Base-by-base conservation (phyloP, 2,888 invertebrate genomes). In the Drosophila limbata region DNA sequence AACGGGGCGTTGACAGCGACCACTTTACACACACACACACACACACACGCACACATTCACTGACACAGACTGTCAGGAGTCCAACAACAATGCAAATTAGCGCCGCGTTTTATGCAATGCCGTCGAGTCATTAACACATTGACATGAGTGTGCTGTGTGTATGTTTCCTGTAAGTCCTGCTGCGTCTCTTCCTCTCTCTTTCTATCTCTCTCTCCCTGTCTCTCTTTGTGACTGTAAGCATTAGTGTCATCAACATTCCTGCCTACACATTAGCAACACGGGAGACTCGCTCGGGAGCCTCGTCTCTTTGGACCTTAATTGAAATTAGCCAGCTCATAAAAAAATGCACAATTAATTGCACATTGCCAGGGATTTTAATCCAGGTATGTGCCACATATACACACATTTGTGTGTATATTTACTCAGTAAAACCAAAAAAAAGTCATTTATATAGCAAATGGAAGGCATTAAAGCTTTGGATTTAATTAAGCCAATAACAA, bases 111-210 rank as follows among this genome's bases (percentile, higher is more conserved):
- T 72, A 69, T 77, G 82, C 81, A 79, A 71, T 79, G 77, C 82
- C 73, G 70, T 73, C 66, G 70, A 69, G 73, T 80, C 83, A 80
- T 82, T 82, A 82, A 78, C 76, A 78, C 83, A 81, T 81, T 73
- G 75, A 71, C 64, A 68, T 72, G 45, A 42, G 39, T 15, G 17
- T 52, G 45, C 42, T 40, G 63, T 53, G 39, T 39, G 17, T 44
- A 39, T 47, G 37, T 37, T n/a, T 37, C 51, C 37, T 55, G 35
- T 33, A 17, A 17, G 47, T 47, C 13, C 42, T 28, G 55, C 13
- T 15, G 17, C 6, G n/a, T 31, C 10, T 35, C 17, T 28, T 6
- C 4, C 4, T 9, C 17, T 28, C 11, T 8, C 4, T 9, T 21
- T 8, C 17, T n/a, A n/a, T 11, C 5, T 31, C 15, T 33, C 6